Base-by-base conservation (phyloP, 2,797 vertebrate species). In the Squalus acanthias region DNA sequence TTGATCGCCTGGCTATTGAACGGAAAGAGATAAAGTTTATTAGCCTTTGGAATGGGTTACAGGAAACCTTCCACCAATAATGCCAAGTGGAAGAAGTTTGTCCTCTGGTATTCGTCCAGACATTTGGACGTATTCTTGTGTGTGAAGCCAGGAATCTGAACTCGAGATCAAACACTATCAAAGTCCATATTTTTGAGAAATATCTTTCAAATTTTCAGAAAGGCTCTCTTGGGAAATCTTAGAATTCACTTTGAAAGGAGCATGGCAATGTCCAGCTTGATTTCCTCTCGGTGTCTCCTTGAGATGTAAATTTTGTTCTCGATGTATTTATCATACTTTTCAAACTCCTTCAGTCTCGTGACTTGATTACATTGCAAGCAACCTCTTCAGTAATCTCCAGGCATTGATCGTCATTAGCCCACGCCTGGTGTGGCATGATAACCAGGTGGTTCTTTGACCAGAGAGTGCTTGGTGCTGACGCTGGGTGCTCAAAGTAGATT, bases 61-160 rank as follows among this genome's bases (percentile, higher is more conserved):
- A 26, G 26, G 26, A 91, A 91, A 60, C 26, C 29, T 20, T 82
- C 39, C 57, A 60, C 88, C 53, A 91, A 91, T 91, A 63, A 33
- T 63, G 53, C 29, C 57, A 60, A 91, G 5, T 33, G 29, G 88
- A 93, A 20, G n/a, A 67, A 67, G n/a, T 93, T 67, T 93, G 33
- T 92, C 20, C 13, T 65, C 63, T 92, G 33, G 63, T 39, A 67
- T 22, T 65, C 15, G 67, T 93, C 63, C 91, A 93, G 9, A 39
- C 63, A 67, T 67, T 39, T 65, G 63, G 63, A 93, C 39, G 65
- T 10, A 24, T 93, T 93, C 17, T 67, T 67, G 63, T 26, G 9
- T 93, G n/a, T 67, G 91, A 67, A 93, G 63, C 91, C 91, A 93
- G 63, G 13, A 63, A 93, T 67, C 67, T 92, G 89, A 92, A 92